Evolutionary conservation across 2,888 invertebrate genomes (phyloP).

Genomic region (Sesamia inferens): DNA sequence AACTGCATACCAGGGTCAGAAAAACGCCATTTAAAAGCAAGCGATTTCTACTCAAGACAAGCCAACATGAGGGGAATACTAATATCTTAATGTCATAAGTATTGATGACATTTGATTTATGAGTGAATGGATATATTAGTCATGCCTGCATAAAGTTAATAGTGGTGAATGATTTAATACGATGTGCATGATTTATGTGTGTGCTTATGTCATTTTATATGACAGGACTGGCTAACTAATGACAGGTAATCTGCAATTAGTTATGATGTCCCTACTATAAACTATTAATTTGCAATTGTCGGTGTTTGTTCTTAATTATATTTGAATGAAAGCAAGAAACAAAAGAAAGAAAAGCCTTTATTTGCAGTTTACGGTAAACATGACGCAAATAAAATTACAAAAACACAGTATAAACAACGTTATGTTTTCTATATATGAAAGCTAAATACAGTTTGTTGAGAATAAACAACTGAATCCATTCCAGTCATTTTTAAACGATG

Average conservation of each 20-base stretch:
- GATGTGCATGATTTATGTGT: constrained; percentile 21
- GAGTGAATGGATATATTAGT: constrained; percentile 43
- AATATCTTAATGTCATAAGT: constrained; percentile 19
- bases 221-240: constrained; percentile 19
- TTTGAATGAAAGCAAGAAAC: not conserved
- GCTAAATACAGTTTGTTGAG: too few species aligned
- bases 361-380: too few species aligned
- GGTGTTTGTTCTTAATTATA: not conserved
- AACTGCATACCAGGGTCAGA: not conserved
- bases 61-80: constrained; percentile 21
- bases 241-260: constrained; percentile 24
- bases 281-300: not conserved
- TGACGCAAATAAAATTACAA: too few species aligned
- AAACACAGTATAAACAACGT: too few species aligned
- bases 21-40: not conserved
- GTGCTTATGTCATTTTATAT: constrained; percentile 26
- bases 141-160: constrained; percentile 33
- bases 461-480: too few species aligned
- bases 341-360: too few species aligned
- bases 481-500: too few species aligned
- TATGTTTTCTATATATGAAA: too few species aligned
- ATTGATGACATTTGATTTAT: constrained; percentile 42
- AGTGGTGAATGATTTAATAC: constrained; percentile 25
- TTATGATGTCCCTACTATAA: not conserved
- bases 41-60: not conserved